Conservation (phyloP, 1,140 invertebrate genomes). For the Magallana angulata region DNA sequence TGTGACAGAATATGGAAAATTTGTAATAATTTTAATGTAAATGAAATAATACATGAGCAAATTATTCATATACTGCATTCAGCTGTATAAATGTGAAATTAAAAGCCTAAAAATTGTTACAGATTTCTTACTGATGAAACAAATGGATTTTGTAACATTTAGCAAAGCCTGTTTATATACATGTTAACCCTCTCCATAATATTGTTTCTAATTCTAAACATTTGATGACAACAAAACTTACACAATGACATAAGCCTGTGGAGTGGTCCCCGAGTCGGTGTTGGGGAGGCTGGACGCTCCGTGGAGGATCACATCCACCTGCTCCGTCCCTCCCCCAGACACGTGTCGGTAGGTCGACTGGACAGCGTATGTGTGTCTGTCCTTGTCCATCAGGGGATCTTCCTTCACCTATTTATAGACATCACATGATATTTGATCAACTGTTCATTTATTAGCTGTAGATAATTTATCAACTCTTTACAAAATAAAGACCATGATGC, state of each 20-base stretch:
- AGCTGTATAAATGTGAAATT: too few relatives aligned
- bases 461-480: too few relatives aligned
- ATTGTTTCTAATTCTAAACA: too few relatives aligned
- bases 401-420: conserved; percentile 63
- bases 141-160: not conserved
- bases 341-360: conserved; percentile 70
- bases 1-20: too few relatives aligned
- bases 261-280: conserved; percentile 59
- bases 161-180: not conserved
- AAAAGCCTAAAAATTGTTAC: too few relatives aligned
- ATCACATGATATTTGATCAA: too few relatives aligned
- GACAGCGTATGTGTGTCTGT: conserved; percentile 63
- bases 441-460: too few relatives aligned
- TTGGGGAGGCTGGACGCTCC: conserved; percentile 70
- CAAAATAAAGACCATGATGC: too few relatives aligned
- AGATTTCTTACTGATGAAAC: not conserved
- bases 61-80: too few relatives aligned
- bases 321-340: conserved; percentile 68
- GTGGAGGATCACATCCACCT: conserved; percentile 74
- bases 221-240: conserved; percentile 37
- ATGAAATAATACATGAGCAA: too few relatives aligned
- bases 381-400: conserved; percentile 63
- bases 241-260: conserved; percentile 71
- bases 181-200: too few relatives aligned
- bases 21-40: too few relatives aligned